These are phyloP conservation scores for Setophaga petechia DNA, from an alignment of 2,113 vertebrate species.

Conservation along the genomic window DNA sequence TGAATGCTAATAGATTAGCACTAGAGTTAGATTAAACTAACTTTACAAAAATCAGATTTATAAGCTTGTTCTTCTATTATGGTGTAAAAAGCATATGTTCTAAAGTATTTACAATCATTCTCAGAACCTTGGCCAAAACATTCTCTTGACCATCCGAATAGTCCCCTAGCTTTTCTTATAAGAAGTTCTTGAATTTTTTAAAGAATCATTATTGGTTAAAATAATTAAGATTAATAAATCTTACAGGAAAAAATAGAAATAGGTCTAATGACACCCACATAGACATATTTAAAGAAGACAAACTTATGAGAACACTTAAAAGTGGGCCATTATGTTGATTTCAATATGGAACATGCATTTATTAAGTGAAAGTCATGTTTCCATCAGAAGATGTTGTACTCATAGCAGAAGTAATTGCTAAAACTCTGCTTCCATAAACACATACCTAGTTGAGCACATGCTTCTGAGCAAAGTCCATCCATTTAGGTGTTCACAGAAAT, in stretches of 20 bases:
- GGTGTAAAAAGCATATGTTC: background rate
- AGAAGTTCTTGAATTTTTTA: background rate
- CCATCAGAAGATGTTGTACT: background rate
- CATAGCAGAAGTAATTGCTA: background rate
- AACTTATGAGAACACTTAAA: background rate
- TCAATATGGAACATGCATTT: background rate
- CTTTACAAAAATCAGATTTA: background rate
- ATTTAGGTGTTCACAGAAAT: background rate
- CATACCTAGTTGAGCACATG: background rate
- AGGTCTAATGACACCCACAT: background rate
- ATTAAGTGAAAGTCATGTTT: background rate
- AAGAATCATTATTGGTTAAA: background rate
- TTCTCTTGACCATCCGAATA: background rate
- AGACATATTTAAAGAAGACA: background rate
- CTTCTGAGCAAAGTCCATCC: background rate
- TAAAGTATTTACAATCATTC: background rate
- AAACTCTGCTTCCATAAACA: background rate
- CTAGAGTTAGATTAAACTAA: background rate
- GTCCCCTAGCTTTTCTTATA: background rate
- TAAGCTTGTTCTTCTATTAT: background rate
- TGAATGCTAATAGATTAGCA: background rate
- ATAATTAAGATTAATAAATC: background rate
- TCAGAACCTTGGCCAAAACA: background rate
- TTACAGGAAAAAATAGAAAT: background rate
- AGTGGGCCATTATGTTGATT: background rate